These are phyloP conservation scores for Melanotaenia pygmaea DNA, from an alignment of 2,797 vertebrate genomes.

Conservation along the genomic window DNA sequence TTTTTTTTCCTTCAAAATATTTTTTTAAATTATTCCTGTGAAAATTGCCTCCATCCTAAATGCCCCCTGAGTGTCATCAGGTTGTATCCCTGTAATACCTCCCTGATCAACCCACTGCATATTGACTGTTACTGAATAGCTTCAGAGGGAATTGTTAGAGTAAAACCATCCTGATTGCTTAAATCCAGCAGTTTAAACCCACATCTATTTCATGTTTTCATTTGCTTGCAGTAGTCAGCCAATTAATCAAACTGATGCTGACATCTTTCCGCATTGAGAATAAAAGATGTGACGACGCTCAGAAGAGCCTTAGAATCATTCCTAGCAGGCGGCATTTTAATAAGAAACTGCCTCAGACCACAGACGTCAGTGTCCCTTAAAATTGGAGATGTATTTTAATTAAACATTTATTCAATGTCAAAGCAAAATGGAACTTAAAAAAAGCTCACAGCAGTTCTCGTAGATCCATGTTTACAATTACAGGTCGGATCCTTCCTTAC, in stretches of 20 bases:
- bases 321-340: background rate
- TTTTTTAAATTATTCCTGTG: background rate
- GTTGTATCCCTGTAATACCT: slow-evolving; percentile 10
- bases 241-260: slow-evolving; percentile 12
- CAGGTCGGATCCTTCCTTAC: background rate
- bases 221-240: background rate
- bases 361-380: background rate
- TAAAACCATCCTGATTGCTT: slow-evolving; percentile 4
- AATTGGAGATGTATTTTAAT: background rate
- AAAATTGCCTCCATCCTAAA: background rate
- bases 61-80: slow-evolving; percentile 6
- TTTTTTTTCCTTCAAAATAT: too few relatives aligned
- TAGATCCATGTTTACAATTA: background rate
- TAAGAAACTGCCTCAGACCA: background rate
- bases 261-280: background rate
- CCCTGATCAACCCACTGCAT: slow-evolving; percentile 30
- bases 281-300: background rate
- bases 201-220: background rate
- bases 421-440: background rate
- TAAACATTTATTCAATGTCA: background rate
- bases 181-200: slow-evolving; percentile 8
- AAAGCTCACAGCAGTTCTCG: background rate
- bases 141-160: slow-evolving; percentile 15
- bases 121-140: background rate
- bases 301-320: background rate